Evolutionary conservation across 2,113 vertebrate genomes (phyloP), one percentile per base, ranked within the genome.

Genomic region (Callipepla californica): DNA sequence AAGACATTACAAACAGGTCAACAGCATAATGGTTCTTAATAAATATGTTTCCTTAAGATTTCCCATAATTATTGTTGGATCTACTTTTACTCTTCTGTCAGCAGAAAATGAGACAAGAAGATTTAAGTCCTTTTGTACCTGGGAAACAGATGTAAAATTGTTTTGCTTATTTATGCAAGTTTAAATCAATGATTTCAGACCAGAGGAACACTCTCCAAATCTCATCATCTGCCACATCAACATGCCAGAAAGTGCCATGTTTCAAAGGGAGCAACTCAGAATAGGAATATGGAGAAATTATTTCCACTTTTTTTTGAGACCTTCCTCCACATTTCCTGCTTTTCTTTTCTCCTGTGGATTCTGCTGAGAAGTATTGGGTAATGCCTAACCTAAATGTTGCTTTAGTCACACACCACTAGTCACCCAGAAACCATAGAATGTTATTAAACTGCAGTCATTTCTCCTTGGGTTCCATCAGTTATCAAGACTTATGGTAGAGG

Each of bases 351-450:
- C 44, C 59, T 34, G 36, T 68, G 93, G 73, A 82, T 87, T 90
- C 82, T 5, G 2, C 11, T 87, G 92, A 75, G 79, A 75, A 78
- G 80, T 36, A 3, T 1, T 89, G 89, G 90, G 66, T 90, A 94
- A 93, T 95, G 77, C 87, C 85, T 82, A 88, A 86, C 47, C 65
- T 69, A 91, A 95, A 90, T 90, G 89, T 96, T 96, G 81, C 90
- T 96, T 97, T 95, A 97, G 95, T 96, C 92, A 95, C 89, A 96
- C 94, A 93, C 87, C 91, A 95, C 93, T 94, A 90, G 76, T 89
- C 93, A 87, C 90, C 93, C 94, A 96, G 92, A 97, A 96, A 94
- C 74, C 74, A 90, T 93, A 40, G 32, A 92, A 95, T 69, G 87
- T 95, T 95, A 96, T 96, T 97, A 96, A 96, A 95, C 69, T 76